Conservation (phyloP, 2,797 vertebrate species). For the Phrynocephalus vlangalii region DNA sequence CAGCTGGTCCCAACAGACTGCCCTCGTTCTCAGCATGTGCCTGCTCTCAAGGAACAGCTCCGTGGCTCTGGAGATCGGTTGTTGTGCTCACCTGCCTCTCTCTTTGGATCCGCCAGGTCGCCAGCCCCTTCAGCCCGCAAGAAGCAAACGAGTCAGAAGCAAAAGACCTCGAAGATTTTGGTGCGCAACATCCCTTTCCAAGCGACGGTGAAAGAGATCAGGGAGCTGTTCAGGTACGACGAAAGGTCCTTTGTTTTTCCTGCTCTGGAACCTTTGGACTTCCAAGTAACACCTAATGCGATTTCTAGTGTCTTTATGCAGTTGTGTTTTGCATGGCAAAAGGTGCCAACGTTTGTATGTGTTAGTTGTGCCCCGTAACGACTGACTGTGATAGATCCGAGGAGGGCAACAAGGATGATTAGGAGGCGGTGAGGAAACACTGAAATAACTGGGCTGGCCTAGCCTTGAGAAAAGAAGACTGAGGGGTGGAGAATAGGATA, state of each 20-base stretch:
- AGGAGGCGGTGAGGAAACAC: background rate
- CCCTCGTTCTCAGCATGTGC: background rate
- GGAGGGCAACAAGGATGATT: no score
- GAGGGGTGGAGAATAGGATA: background rate
- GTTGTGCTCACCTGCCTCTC: background rate
- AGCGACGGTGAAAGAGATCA: slow-evolving; percentile 86
- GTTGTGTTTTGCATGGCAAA: no score
- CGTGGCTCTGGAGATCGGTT: fast-evolving
- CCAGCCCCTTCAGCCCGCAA: slow-evolving; percentile 76
- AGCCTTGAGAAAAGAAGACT: background rate
- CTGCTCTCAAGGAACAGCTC: no score
- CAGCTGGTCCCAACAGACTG: no score
- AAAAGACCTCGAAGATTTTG: slow-evolving; percentile 92
- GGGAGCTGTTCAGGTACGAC: slow-evolving; percentile 94
- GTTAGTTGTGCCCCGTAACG: no score
- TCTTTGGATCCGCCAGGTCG: slow-evolving; percentile 70
- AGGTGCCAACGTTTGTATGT: no score
- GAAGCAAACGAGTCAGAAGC: slow-evolving; percentile 88
- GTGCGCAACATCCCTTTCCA: slow-evolving; percentile 98
- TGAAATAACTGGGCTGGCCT: background rate
- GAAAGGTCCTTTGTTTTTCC: no score
- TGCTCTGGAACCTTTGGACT: background rate
- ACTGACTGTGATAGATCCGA: no score
- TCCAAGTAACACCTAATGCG: no score
- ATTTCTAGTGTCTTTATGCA: no score